Evolutionary conservation across 2,888 invertebrate species (phyloP).

Genomic region (Dryadula phaetusa): DNA sequence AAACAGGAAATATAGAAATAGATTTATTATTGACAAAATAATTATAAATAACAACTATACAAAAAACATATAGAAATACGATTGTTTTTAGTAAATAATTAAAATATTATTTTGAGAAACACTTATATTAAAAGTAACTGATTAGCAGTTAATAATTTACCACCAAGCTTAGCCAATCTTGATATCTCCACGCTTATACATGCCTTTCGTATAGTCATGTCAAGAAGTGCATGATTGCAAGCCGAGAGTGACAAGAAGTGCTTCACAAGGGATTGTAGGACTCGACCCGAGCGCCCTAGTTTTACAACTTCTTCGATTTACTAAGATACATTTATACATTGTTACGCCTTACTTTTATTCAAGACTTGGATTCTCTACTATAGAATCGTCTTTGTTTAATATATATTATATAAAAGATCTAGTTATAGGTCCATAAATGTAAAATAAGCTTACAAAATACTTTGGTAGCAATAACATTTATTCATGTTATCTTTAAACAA

Average conservation of each 20-base stretch:
- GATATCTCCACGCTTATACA: constrained; percentile 2
- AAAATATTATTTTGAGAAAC: neutral
- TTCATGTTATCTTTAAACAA: constrained; percentile 5
- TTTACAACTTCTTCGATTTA: constrained; percentile 56
- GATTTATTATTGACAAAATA: neutral
- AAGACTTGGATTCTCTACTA: neutral
- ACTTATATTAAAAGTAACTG: neutral
- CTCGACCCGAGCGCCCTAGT: constrained; percentile 63
- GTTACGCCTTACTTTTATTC: constrained; percentile 2
- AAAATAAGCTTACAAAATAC: neutral
- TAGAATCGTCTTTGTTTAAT: neutral
- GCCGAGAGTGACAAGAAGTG: constrained; percentile 57
- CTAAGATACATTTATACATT: constrained; percentile 44
- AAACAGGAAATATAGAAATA: too few species aligned
- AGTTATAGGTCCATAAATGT: neutral
- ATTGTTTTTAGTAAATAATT: neutral
- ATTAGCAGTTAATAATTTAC: neutral
- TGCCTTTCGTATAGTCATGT: constrained; percentile 24
- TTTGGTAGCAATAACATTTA: neutral
- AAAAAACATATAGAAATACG: neutral
- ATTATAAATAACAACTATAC: neutral
- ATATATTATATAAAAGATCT: neutral
- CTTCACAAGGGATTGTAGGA: constrained; percentile 59
- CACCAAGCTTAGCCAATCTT: neutral
- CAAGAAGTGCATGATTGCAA: constrained; percentile 50